Base-by-base conservation (phyloP, 2,888 invertebrate species). In the Lordiphosa andalusiaca region DNA sequence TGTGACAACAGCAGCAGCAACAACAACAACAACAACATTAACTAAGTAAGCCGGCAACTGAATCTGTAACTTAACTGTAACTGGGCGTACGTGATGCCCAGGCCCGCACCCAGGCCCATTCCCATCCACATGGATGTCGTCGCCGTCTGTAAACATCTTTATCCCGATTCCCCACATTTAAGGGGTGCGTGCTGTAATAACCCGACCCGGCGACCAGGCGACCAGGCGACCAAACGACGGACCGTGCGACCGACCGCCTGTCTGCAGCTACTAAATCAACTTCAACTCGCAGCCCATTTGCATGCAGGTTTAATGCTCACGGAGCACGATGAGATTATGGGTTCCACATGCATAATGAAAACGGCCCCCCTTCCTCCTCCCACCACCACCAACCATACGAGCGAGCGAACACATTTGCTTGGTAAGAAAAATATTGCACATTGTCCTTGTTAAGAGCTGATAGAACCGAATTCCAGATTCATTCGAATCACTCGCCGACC, bases 251-350 rank as follows among this genome's bases (percentile, higher is more conserved):
- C 38, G 23, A 80, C 76, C 65, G 70, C 72, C 78, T 85, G 87
- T 84, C 85, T 84, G 64, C 72, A 80, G 84, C 76, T 81, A 84
- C 81, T 87, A 82, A 87, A 87, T 86, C 87, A 87, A 81, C 77
- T 81, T 82, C 74, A 83, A 73, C 73, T 73, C 44, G 52, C 39
- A 54, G 39, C 41, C 51, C 38, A 61, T 46, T 40, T 59, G 65
- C 55, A 44, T 53, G 46, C 53, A 53, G 61, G 16, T 21, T 21
- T 39, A 19, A 39, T 39, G 13, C 39, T 39, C 39, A 39, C 39
- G 30, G 30, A 42, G 16, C 7, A 25, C 42, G 25, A 42, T 30
- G 30, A 42, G 30, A 42, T 42, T 42, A 42, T 42, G 25, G 30
- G 16, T n/a, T 13, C 21, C 40, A 33, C 41, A 9, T 44, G 30